phyloP scores from a whole-genome alignment of 2,888 invertebrate genomes.

The Oscheius sp. region DNA sequence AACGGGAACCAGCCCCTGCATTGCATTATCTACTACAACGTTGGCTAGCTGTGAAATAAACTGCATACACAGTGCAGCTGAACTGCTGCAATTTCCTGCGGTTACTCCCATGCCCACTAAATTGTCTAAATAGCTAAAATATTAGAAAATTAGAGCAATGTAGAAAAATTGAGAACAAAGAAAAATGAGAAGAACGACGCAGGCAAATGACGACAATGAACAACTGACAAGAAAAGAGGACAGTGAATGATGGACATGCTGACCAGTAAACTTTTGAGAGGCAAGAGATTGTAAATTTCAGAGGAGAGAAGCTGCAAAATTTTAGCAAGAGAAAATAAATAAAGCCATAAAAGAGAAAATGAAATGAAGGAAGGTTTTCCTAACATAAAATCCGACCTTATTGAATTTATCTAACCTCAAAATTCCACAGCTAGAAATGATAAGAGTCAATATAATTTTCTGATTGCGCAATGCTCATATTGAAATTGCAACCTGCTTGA shows the following conservation, averaged over 20 bases:
- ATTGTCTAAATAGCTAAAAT: not conserved
- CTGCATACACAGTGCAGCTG: constrained; percentile 54
- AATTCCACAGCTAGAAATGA: no score
- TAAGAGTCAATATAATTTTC: no score
- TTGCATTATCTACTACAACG: constrained; percentile 48
- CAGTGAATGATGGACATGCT: no score
- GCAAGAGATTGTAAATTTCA: no score
- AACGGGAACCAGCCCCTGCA: constrained; percentile 22
- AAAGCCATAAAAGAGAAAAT: no score
- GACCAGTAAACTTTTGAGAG: no score
- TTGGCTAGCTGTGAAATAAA: constrained; percentile 52
- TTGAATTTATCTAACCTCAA: no score
- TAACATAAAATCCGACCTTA: no score
- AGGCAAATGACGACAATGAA: constrained; percentile 3
- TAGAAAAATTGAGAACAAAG: not conserved
- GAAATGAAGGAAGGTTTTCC: no score
- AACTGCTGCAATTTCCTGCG: constrained; percentile 51
- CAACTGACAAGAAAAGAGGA: no score
- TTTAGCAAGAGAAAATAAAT: no score
- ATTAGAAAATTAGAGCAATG: constrained; percentile 7
- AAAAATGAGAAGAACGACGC: not conserved
- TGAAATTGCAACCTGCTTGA: not conserved
- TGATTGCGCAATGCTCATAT: not conserved
- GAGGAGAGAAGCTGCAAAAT: no score
- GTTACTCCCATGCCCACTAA: not conserved